Percentiles rank a stretch among this genome's conserved stretches.
Conservation (phyloP, 2,797 vertebrate species). For the Siniperca undulata region DNA sequence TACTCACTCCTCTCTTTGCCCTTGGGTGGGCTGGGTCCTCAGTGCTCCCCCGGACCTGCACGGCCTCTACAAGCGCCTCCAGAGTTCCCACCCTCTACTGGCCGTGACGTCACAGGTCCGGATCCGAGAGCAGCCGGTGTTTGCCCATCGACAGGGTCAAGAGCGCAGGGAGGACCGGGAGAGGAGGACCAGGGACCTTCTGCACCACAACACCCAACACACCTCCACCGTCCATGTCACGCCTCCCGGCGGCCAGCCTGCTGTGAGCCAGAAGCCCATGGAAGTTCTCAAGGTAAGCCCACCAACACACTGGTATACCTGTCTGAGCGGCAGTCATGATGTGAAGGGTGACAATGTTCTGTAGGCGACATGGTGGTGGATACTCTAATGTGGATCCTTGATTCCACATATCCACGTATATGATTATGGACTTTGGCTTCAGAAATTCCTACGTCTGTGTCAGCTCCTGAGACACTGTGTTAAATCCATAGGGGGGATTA, state of each 20-base stretch:
- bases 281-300: constrained; percentile 92
- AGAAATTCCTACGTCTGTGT: constrained; percentile 59
- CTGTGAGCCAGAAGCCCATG: constrained; percentile 87
- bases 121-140: constrained; percentile 88
- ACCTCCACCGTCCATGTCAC: constrained; percentile 86
- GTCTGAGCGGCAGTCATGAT: neutral
- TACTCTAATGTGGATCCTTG: neutral
- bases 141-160: constrained; percentile 88
- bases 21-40: constrained; percentile 76
- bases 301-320: neutral
- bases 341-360: neutral
- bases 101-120: constrained; percentile 88
- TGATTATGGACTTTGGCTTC: constrained; percentile 26
- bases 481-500: constrained; percentile 84
- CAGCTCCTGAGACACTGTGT: constrained; percentile 73
- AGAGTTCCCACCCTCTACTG: constrained; percentile 81
- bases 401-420: neutral
- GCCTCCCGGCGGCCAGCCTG: constrained; percentile 80
- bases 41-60: constrained; percentile 88
- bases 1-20: constrained; percentile 55
- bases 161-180: constrained; percentile 87
- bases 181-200: constrained; percentile 77
- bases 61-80: constrained; percentile 87
- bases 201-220: constrained; percentile 59
- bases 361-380: neutral